A percentile compares a stretch with the other conserved stretches of the same genome.
These are phyloP conservation scores for Nothura maculosa DNA, from an alignment of 2,797 vertebrate species.

Conservation along the genomic window DNA sequence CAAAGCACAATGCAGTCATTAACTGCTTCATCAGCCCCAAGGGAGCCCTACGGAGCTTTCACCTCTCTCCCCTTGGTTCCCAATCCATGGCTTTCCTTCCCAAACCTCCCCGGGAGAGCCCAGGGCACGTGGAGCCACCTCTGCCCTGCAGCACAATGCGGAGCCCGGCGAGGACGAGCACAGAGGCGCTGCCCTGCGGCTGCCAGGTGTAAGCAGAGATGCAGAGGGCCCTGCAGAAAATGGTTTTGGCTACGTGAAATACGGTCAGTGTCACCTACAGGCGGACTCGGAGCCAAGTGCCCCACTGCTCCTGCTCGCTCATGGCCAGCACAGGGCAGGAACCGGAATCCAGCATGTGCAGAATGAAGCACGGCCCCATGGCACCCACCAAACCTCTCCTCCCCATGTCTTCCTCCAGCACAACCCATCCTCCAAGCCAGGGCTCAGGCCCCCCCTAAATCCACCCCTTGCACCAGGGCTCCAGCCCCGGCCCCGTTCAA, in stretches of 20 bases:
- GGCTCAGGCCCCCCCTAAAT: background rate
- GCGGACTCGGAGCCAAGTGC: background rate
- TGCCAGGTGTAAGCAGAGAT: fast-evolving
- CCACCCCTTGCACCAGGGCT: background rate
- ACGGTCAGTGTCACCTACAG: background rate
- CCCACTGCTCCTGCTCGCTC: background rate
- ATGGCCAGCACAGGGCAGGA: fast-evolving
- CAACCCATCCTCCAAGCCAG: background rate
- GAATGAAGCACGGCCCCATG: background rate
- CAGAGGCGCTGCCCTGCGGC: background rate
- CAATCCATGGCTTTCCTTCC: background rate
- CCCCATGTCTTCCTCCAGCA: background rate
- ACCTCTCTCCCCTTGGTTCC: slow-evolving; percentile 59
- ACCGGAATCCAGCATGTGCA: fast-evolving
- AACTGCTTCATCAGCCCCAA: slow-evolving; percentile 64
- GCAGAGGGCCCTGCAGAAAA: background rate
- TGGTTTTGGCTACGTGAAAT: background rate
- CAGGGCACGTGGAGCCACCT: background rate
- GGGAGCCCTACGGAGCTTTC: slow-evolving; percentile 59
- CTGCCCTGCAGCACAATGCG: background rate
- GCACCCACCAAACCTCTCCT: background rate
- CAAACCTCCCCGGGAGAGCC: background rate
- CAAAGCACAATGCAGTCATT: slow-evolving; percentile 69
- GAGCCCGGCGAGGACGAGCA: background rate
- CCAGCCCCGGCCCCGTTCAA: background rate